Base-by-base conservation (phyloP, 2,113 vertebrate species). In the Odocoileus hemionus region DNA sequence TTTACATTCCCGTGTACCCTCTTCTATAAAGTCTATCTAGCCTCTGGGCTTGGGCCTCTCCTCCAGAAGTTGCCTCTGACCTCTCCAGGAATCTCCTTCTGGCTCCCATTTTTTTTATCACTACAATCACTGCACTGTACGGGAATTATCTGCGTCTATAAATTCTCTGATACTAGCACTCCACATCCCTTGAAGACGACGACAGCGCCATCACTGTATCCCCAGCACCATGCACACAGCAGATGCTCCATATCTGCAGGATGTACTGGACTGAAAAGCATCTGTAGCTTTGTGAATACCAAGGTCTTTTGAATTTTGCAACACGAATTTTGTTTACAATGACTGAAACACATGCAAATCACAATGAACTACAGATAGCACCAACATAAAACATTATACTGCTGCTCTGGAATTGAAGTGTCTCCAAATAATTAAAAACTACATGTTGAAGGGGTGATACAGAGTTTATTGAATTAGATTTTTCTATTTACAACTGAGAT, bases 401-500 rank as follows among this genome's bases (percentile, higher is more conserved):
- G 85, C 45, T 67, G 52, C 91, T 92, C 84, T 84, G 88, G 57
- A 91, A 70, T 6, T 55, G 55, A 96, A 93, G 36, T 64, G 28
- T 85, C 36, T 60, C 94, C 94, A 3, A 89, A 94, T 88, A 96
- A 98, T 84, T 85, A 97, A 95, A 93, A 96, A 92, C 45, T 67
- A 43, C 88, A 89, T 50, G 61, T 96, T 97, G 90, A 98, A 98
- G 98, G 97, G 97, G 97, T 98, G 99, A 99, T 99, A 99, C 98
- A 99, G 98, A 98, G 99, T 99, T 99, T 99, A 99, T 98, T 98
- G 98, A 96, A 98, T 98, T 98, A 98, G 98, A 97, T 98, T 99
- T 96, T 98, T 98, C 98, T 99, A 99, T 99, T 99, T 99, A 99
- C 99, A 99, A 99, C 98, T 98, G 98, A 99, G 98, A 98, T 98